Conservation (phyloP, 2,888 invertebrate genomes). For the Drosophila siamana region DNA sequence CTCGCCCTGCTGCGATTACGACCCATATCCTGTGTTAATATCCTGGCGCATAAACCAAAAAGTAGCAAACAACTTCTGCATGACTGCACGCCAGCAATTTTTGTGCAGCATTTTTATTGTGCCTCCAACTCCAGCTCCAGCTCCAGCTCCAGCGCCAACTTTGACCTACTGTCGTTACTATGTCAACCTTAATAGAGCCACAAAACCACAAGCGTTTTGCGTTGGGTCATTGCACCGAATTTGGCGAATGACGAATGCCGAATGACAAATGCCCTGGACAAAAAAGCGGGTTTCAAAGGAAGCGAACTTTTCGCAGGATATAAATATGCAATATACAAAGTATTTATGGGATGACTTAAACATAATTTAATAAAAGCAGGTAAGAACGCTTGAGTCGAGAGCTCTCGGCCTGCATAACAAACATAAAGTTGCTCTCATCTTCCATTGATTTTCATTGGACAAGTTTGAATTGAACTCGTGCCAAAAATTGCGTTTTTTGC, state of each 20-base stretch:
- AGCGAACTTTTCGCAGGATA: too few species aligned
- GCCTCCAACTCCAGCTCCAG: neutral
- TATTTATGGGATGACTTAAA: too few species aligned
- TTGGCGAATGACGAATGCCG: too few species aligned
- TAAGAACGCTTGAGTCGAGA: too few species aligned
- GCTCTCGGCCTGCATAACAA: too few species aligned
- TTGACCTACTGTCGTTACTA: neutral
- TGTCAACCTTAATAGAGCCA: slow-evolving; percentile 6
- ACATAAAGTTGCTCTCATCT: too few species aligned
- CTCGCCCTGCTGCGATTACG: slow-evolving; percentile 21
- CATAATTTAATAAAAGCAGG: too few species aligned
- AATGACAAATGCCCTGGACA: slow-evolving; percentile 11
- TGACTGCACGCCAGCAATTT: slow-evolving; percentile 30
- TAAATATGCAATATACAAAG: too few species aligned
- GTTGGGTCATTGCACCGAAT: neutral
- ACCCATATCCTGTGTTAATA: slow-evolving; percentile 42
- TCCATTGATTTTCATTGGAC: too few species aligned
- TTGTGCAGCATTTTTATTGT: slow-evolving; percentile 30
- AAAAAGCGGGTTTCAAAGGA: neutral
- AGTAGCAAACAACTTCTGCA: slow-evolving; percentile 37
- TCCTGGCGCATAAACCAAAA: slow-evolving; percentile 27
- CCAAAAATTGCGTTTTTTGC: too few species aligned
- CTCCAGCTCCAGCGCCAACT: neutral
- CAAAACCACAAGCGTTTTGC: neutral
- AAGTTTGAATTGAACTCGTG: too few species aligned